A percentile compares a stretch with the other conserved stretches of the same genome.
These are phyloP conservation scores for Leiothrix lutea DNA, from an alignment of 2,113 vertebrate species.

Conservation along the genomic window DNA sequence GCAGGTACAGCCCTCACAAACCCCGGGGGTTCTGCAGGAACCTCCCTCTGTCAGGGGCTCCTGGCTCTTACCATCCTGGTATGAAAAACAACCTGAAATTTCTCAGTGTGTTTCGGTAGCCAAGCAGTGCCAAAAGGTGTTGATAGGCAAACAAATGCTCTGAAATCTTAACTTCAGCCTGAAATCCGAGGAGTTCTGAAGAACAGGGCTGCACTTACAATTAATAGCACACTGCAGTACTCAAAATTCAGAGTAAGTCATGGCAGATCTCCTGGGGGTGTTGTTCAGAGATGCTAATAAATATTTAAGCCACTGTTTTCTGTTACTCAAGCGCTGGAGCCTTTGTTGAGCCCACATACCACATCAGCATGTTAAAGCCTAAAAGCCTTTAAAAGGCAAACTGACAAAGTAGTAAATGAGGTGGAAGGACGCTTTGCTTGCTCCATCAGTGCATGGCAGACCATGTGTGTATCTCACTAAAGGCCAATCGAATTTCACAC, in stretches of 20 bases:
- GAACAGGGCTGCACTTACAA: neutral
- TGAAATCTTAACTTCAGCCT: neutral
- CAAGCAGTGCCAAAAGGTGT: neutral
- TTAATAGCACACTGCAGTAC: neutral
- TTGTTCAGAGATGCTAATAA: neutral
- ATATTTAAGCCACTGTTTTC: conserved; percentile 18
- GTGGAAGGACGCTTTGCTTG: neutral
- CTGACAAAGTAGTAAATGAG: neutral
- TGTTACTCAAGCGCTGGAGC: neutral
- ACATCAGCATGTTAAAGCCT: neutral
- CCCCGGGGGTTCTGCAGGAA: neutral
- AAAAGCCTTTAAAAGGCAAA: neutral
- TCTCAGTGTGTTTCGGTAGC: neutral
- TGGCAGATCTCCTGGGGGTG: neutral
- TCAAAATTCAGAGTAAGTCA: neutral
- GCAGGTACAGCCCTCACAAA: conserved; percentile 76
- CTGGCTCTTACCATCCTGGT: rapidly evolving
- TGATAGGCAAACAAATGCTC: neutral
- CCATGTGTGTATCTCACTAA: neutral
- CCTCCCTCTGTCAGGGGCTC: neutral
- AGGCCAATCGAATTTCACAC: neutral
- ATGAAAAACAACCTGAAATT: neutral
- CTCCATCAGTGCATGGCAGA: neutral
- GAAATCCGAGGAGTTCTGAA: neutral
- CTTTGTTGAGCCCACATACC: neutral